Percentiles rank a stretch among this genome's conserved stretches.
phyloP scores from a whole-genome alignment of 1,140 invertebrate species.

The Melanaphis sacchari region DNA sequence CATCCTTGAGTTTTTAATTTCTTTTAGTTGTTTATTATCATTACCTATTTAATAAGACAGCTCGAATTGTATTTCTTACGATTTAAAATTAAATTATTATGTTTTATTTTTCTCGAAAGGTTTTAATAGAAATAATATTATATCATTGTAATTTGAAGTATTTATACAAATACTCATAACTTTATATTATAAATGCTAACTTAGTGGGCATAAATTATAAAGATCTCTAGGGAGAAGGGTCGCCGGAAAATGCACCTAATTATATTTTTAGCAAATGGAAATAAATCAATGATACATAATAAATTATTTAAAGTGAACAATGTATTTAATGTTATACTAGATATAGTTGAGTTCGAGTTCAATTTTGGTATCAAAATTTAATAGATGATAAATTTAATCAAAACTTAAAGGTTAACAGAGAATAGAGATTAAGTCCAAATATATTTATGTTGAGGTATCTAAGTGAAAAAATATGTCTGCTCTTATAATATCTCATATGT shows the following conservation, averaged over 20 bases:
- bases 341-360: neutral
- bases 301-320: neutral
- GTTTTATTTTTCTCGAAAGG: neutral
- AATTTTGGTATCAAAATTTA: neutral
- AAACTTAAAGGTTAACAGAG: neutral
- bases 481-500: neutral
- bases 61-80: neutral
- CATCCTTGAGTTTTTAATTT: neutral
- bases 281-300: slow-evolving; percentile 4
- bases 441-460: neutral
- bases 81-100: neutral
- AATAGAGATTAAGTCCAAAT: no score
- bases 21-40: neutral
- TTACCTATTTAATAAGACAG: neutral
- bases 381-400: neutral
- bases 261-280: neutral
- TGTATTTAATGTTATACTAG: neutral
- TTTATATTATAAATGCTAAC: slow-evolving; percentile 1
- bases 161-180: neutral
- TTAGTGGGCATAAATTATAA: neutral
- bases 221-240: neutral
- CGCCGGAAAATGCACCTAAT: neutral
- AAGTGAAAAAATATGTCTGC: neutral
- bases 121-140: neutral
- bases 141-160: neutral